Base-by-base conservation (phyloP, 2,888 invertebrate species). In the Brassicogethes aeneus region DNA sequence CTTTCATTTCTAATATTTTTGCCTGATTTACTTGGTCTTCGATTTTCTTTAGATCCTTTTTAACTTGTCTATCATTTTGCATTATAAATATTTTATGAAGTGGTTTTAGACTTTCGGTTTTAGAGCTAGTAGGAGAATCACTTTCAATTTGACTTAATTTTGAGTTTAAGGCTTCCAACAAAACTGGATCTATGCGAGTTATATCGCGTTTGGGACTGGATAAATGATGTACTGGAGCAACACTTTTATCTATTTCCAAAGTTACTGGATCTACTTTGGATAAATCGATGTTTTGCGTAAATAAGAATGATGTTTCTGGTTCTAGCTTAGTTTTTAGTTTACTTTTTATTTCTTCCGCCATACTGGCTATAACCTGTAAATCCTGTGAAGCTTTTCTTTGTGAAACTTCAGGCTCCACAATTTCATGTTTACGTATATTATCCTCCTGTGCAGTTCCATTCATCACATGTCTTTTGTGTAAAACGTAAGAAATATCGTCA, bases 391-490 rank as follows among this genome's bases (percentile, higher is more conserved):
- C 15, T 34, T 47, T 50, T 0, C 76, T 79, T 55, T 78, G 77
- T 16, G 40, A 29, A 15, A 53, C 52, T 7, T 15, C 29, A 29
- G 43, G 51, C 32, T 48, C 53, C 15, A 17, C 2, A 33, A 41
- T n/a, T 10, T 37, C 40, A 40, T 41, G 46, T 3, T 47, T 39
- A 42, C 50, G 48, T 30, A 55, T 36, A 42, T 58, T 58, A 36
- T 63, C 60, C 61, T 69, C 52, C 0, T 80, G 75, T 0, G 85
- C 84, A 0, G 87, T 87, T 1, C 88, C 88, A 59, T 89, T 89
- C 82, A 88, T 85, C 1, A 88, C 76, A 60, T 89, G 88, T 2
- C 88, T 74, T 59, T 89, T 89, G 60, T 89, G 88, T 37, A 89
- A 69, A 3, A 85, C 85, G 56, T 90, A 90, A 0, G 89, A 85